Conservation (phyloP, 2,113 vertebrate species). For the Uria aalge region DNA sequence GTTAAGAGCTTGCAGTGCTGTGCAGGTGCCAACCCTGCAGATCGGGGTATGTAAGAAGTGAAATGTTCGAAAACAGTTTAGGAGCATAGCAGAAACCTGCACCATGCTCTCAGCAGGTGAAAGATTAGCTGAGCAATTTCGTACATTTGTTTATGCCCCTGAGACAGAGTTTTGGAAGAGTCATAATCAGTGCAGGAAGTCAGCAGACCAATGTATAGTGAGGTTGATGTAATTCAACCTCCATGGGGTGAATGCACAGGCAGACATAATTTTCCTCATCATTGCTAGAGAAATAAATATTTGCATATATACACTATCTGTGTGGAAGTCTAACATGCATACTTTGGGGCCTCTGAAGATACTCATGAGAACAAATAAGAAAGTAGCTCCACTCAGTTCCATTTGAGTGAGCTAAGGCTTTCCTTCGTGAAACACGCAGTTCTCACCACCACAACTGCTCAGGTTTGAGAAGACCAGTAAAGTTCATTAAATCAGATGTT, state of each 20-base stretch:
- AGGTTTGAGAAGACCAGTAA: neutral
- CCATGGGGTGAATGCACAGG: neutral
- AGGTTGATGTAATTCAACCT: neutral
- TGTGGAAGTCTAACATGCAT: neutral
- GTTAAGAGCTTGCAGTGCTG: neutral
- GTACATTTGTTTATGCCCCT: neutral
- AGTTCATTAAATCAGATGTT: neutral
- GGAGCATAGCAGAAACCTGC: neutral
- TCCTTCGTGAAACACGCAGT: neutral
- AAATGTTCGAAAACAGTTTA: neutral
- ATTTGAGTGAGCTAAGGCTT: neutral
- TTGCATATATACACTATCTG: neutral
- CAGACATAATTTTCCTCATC: neutral
- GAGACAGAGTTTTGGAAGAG: conserved; percentile 16
- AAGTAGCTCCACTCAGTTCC: neutral
- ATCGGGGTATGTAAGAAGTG: neutral
- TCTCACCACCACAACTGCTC: neutral
- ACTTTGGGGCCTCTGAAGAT: neutral
- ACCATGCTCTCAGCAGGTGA: neutral
- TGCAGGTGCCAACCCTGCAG: neutral
- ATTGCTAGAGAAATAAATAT: neutral
- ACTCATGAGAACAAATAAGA: neutral
- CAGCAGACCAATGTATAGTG: neutral
- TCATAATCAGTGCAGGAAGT: neutral
- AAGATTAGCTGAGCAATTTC: conserved; percentile 6